Evolutionary conservation across 1,140 invertebrate species (phyloP).

Genomic region (Atta colombica): DNA sequence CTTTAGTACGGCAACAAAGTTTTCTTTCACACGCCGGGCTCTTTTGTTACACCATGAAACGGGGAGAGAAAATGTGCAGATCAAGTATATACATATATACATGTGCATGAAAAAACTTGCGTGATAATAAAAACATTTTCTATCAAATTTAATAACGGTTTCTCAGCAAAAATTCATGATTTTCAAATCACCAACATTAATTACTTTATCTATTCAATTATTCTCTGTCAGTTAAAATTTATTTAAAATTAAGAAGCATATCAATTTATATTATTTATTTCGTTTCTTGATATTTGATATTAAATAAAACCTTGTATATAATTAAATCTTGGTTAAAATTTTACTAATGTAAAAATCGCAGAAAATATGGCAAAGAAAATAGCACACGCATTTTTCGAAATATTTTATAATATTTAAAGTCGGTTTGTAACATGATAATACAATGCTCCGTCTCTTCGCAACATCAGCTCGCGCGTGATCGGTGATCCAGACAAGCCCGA

Average conservation of each 20-base stretch:
- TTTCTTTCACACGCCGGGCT: slow-evolving; percentile 19
- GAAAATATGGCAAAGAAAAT: no score
- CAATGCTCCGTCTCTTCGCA: not conserved
- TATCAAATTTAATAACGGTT: not conserved
- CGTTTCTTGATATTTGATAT: not conserved
- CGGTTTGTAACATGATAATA: not conserved
- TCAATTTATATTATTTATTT: not conserved
- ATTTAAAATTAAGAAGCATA: not conserved
- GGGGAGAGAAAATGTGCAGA: not conserved
- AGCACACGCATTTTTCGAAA: not conserved
- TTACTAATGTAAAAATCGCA: not conserved
- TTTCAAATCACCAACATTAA: not conserved
- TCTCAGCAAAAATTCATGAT: not conserved
- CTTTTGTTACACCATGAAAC: slow-evolving; percentile 5
- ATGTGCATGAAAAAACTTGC: not conserved
- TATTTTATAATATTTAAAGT: not conserved
- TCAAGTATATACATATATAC: not conserved
- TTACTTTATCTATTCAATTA: not conserved
- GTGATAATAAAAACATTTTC: slow-evolving; percentile 1
- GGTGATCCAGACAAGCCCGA: slow-evolving; percentile 11
- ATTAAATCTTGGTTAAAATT: not conserved
- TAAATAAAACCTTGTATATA: not conserved
- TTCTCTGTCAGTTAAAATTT: not conserved
- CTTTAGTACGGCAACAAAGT: slow-evolving; percentile 6
- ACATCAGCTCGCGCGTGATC: slow-evolving; percentile 35